Percentiles rank a stretch among this genome's conserved stretches.
Evolutionary conservation across 1,140 invertebrate species (phyloP).

Genomic region (Frieseomelitta varia): DNA sequence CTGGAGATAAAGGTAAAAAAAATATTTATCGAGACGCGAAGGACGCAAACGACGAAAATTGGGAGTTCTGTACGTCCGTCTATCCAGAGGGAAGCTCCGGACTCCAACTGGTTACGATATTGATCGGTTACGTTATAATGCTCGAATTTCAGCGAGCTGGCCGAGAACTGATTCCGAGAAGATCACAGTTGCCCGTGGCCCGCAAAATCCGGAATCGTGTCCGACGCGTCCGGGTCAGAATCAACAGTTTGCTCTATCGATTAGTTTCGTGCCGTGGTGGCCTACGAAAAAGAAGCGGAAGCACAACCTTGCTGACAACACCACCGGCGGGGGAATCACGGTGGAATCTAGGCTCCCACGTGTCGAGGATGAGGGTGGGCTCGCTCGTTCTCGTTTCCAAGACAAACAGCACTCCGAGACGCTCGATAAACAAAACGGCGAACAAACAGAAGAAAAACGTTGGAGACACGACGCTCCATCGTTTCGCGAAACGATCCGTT

Average conservation of each 20-base stretch:
- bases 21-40: background rate
- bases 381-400: conserved; percentile 5
- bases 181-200: conserved; percentile 14
- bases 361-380: background rate
- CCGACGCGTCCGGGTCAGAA: conserved; percentile 72
- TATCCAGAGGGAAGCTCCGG: background rate
- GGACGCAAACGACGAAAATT: background rate
- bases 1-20: background rate
- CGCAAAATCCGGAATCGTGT: conserved; percentile 57
- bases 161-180: background rate
- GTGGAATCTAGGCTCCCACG: conserved; percentile 12
- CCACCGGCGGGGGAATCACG: background rate
- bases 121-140: background rate
- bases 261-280: conserved; percentile 67
- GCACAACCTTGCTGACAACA: conserved; percentile 23
- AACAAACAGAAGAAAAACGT: background rate
- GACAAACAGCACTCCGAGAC: background rate
- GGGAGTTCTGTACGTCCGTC: background rate
- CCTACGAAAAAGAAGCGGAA: conserved; percentile 49
- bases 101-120: background rate
- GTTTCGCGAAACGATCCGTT: background rate
- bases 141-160: background rate
- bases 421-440: background rate
- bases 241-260: conserved; percentile 81
- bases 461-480: too few relatives aligned